A percentile compares a stretch with the other conserved stretches of the same genome.
These are phyloP conservation scores for Montipora capricornis DNA, from an alignment of 64 coral and sea anemone genomes.

Conservation along the genomic window DNA sequence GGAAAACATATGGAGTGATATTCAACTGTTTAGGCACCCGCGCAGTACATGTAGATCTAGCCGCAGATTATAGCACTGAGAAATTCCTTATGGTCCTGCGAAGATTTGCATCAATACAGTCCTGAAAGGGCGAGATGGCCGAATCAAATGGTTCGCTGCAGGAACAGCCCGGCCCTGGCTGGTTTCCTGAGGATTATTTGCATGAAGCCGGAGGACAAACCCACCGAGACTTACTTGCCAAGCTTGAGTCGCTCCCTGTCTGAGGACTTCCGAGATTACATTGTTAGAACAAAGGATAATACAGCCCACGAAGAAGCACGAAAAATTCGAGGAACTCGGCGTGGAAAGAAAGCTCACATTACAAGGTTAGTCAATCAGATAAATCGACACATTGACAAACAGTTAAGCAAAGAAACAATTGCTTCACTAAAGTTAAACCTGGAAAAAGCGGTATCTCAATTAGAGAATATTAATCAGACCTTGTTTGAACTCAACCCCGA, in stretches of 20 bases:
- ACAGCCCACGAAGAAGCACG: constrained; percentile 17
- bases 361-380: constrained; percentile 47
- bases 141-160: neutral
- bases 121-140: too few species aligned
- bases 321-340: constrained; percentile 32
- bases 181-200: neutral
- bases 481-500: constrained; percentile 39
- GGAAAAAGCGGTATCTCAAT: constrained; percentile 32
- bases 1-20: too few species aligned
- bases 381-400: constrained; percentile 20
- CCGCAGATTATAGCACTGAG: too few species aligned
- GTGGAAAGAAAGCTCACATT: constrained; percentile 39
- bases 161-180: neutral
- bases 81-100: too few species aligned
- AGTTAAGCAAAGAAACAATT: neutral
- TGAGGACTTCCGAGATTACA: constrained; percentile 10
- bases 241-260: constrained; percentile 1
- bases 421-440: constrained; percentile 41
- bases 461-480: constrained; percentile 21
- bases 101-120: too few species aligned
- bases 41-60: too few species aligned
- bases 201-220: neutral
- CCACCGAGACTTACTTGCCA: constrained; percentile 31
- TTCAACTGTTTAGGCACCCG: too few species aligned
- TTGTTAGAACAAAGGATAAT: constrained; percentile 4